Percentiles rank a stretch among this genome's conserved stretches.
phyloP scores from a whole-genome alignment of 2,888 invertebrate species.

The Yponomeuta plumbellus region DNA sequence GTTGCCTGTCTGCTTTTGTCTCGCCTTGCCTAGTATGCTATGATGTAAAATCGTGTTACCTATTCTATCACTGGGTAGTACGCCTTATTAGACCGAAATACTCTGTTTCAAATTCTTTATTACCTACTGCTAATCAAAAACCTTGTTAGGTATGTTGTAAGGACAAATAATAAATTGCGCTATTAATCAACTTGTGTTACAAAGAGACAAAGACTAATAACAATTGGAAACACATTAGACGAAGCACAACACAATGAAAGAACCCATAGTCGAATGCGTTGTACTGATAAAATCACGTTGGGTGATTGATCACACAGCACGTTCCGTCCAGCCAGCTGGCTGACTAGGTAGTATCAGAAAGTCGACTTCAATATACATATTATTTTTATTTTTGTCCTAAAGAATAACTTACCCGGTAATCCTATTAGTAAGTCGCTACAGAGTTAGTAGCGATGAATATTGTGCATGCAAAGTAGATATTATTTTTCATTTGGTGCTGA shows the following conservation, averaged over 20 bases:
- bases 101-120: neutral
- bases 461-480: too few relatives aligned
- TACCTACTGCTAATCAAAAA: neutral
- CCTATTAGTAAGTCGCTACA: too few relatives aligned
- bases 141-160: too few relatives aligned
- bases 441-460: too few relatives aligned
- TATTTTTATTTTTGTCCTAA: too few relatives aligned
- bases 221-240: neutral
- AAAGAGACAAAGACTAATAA: neutral
- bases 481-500: too few relatives aligned
- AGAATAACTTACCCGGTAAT: too few relatives aligned
- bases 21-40: too few relatives aligned
- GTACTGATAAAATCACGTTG: neutral
- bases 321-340: neutral
- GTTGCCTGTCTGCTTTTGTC: too few relatives aligned
- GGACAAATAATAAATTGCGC: neutral
- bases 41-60: too few relatives aligned
- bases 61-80: too few relatives aligned
- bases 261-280: neutral
- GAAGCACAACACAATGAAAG: neutral
- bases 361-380: neutral
- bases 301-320: neutral
- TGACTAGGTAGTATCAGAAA: neutral
- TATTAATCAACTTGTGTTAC: neutral
- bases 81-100: neutral